Evolutionary conservation across 2,113 vertebrate species (phyloP).

Genomic region (Scomber scombrus): DNA sequence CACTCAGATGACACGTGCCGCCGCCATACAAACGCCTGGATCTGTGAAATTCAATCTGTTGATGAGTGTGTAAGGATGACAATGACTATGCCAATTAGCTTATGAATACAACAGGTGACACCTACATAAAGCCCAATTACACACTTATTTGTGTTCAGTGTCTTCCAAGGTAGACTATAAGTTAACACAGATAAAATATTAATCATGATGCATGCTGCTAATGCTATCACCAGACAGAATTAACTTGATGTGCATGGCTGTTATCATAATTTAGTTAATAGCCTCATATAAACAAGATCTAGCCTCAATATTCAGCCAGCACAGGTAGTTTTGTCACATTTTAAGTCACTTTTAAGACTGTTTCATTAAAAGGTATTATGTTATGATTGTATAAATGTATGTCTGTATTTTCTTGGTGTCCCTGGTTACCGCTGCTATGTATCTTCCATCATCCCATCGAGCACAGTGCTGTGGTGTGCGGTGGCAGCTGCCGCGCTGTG

Average conservation of each 20-base stretch:
- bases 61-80: conserved; percentile 73
- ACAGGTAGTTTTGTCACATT: not conserved
- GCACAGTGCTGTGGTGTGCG: not conserved
- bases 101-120: conserved; percentile 81
- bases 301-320: not conserved
- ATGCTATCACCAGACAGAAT: conserved; percentile 4
- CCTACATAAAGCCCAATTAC: conserved; percentile 78
- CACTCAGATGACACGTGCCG: conserved; percentile 73
- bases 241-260: not conserved
- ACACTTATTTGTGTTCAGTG: conserved; percentile 66
- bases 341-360: not conserved
- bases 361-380: not conserved
- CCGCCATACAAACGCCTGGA: conserved; percentile 56
- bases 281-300: not conserved
- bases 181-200: conserved; percentile 63
- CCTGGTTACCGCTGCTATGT: conserved; percentile 9
- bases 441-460: conserved; percentile 14
- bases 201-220: conserved; percentile 47
- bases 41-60: conserved; percentile 70
- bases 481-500: conserved; percentile 43
- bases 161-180: conserved; percentile 52
- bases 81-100: conserved; percentile 79
- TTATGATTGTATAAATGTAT: not conserved
- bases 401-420: conserved; percentile 21
- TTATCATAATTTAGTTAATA: conserved; percentile 11